A percentile compares a stretch with the other conserved stretches of the same genome.
phyloP scores from a whole-genome alignment of 2,797 vertebrate genomes.

The Lutjanus campechanus region DNA sequence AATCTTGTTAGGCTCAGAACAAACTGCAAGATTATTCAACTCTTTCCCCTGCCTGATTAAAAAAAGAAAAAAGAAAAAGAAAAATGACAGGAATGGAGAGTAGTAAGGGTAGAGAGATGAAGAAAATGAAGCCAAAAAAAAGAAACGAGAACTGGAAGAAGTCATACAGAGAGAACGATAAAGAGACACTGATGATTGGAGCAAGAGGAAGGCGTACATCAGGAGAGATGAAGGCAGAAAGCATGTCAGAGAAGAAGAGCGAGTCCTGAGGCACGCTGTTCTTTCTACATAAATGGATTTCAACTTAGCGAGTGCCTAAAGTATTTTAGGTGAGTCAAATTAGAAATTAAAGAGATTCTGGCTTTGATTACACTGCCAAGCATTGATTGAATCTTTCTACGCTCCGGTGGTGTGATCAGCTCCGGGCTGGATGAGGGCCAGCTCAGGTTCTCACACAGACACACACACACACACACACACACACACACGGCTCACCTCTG shows the following conservation, averaged over 20 bases:
- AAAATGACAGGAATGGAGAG: neutral
- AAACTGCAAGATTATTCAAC: neutral
- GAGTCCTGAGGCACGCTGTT: slow-evolving; percentile 31
- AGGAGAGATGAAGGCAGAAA: slow-evolving; percentile 23
- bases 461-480: slow-evolving; percentile 24
- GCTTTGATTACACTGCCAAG: slow-evolving; percentile 48
- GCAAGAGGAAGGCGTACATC: neutral
- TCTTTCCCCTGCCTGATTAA: neutral
- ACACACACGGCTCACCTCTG: slow-evolving; percentile 6
- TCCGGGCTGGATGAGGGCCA: slow-evolving; percentile 15
- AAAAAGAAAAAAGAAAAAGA: neutral
- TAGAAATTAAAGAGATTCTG: slow-evolving; percentile 55
- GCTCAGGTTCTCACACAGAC: neutral
- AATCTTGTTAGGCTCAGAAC: neutral
- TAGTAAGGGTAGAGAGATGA: neutral
- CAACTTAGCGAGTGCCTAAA: slow-evolving; percentile 37
- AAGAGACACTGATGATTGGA: slow-evolving; percentile 9
- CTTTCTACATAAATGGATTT: slow-evolving; percentile 56
- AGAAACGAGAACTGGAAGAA: neutral
- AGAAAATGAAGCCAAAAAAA: slow-evolving; percentile 11
- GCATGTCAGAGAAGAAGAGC: slow-evolving; percentile 20
- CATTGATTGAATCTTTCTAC: slow-evolving; percentile 54
- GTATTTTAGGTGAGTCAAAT: slow-evolving; percentile 61
- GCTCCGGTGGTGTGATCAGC: slow-evolving; percentile 30
- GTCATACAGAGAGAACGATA: neutral